A percentile compares a stretch with the other conserved stretches of the same genome.
phyloP scores from a whole-genome alignment of 1,140 invertebrate species.

The Mactra quadrangularis region DNA sequence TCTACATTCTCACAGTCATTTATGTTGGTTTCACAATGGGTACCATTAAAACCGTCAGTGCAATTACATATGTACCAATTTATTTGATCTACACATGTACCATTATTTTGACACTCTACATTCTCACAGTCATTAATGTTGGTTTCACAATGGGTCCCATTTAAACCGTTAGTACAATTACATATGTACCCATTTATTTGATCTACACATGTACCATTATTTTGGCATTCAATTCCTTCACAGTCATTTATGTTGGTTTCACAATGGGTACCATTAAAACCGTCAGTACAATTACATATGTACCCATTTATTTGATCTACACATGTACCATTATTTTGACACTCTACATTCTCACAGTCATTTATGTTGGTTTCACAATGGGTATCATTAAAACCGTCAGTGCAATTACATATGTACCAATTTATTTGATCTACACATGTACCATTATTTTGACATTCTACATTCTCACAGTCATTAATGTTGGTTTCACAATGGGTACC shows the following conservation, averaged over 20 bases:
- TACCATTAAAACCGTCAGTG: constrained; percentile 64
- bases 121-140: constrained; percentile 82
- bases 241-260: constrained; percentile 84
- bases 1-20: not conserved
- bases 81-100: constrained; percentile 81
- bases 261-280: constrained; percentile 84
- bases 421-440: constrained; percentile 40
- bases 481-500: constrained; percentile 48
- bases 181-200: constrained; percentile 22
- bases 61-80: constrained; percentile 68
- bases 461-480: not conserved
- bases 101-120: constrained; percentile 89
- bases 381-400: constrained; percentile 28
- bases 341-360: not conserved
- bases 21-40: constrained; percentile 37
- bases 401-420: constrained; percentile 61
- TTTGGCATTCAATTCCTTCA: constrained; percentile 35
- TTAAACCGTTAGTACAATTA: constrained; percentile 43
- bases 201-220: constrained; percentile 58
- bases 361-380: constrained; percentile 70
- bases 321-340: constrained; percentile 2
- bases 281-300: not conserved
- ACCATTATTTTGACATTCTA: constrained; percentile 37
- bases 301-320: not conserved
- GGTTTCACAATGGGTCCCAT: constrained; percentile 47